Base-by-base conservation (phyloP, 2,888 invertebrate genomes). In the Carpatolechia fugitivella region DNA sequence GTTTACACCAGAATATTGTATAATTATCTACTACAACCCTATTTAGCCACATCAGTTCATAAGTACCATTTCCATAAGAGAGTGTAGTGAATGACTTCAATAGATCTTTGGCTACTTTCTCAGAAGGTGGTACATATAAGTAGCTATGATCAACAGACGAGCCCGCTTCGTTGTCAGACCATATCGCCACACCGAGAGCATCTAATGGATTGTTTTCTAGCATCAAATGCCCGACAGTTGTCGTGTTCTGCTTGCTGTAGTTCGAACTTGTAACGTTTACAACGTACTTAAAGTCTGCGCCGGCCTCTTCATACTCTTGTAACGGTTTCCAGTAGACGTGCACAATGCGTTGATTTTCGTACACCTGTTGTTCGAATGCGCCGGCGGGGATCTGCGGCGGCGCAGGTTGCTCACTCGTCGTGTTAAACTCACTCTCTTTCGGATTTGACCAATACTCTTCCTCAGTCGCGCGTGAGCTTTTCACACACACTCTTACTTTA, bases 321-420 rank as follows among this genome's bases (percentile, higher is more conserved):
- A 95, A 86, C 57, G 92, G 87, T 68, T 94, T 92, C 95, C 95
- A 95, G 74, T 94, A 95, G 33, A 95, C 75, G 10, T 41, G 3
- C 1, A 41, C 1, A 3, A 41, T 41, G 1, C 40, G 40, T 11
- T 10, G 16, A 64, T 91, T 50, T 92, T 79, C 56, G 81, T 81
- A 78, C 48, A 70, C 74, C 90, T 76, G 76, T 49, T 92, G 80
- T 73, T 94, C 92, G 72, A 94, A 95, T 70, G 93, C 93, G 16
- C 95, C 95, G n/a, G 91, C 78, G 59, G 92, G 92, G 0, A 92
- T 91, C 53, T 82, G 82, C 0, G 95, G 95, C 20, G 95, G 90
- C 10, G 81, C 78, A 3, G 95, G 95, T 44, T 16, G 59, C 40
- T 64, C 64, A 55, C 80, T 78, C n/a, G 60, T 75, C 0, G 95